phyloP scores from a whole-genome alignment of 2,888 invertebrate genomes.

The Steinernema hermaphroditum region DNA sequence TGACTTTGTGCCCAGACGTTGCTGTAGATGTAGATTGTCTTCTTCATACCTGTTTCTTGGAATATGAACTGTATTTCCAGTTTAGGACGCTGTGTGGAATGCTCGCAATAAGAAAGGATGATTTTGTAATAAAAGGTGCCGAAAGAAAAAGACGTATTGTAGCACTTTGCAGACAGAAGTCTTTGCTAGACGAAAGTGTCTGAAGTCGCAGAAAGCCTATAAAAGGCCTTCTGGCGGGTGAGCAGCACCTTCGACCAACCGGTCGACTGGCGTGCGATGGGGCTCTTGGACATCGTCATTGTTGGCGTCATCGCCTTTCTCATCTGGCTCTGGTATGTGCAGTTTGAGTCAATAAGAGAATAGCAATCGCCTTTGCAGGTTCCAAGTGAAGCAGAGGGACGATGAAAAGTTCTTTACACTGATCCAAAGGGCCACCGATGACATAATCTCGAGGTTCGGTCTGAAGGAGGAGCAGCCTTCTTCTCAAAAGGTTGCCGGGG shows the following conservation, averaged over 20 bases:
- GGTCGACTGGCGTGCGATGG: conserved; percentile 1
- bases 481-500: too few relatives aligned
- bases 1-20: background rate
- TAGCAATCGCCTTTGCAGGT: too few relatives aligned
- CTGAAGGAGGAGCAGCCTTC: background rate
- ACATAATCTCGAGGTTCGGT: background rate
- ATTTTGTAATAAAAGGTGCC: conserved; percentile 7
- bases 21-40: conserved; percentile 14
- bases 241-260: too few relatives aligned
- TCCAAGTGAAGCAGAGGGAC: conserved; percentile 13
- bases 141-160: too few relatives aligned
- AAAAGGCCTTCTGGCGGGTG: too few relatives aligned
- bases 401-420: background rate
- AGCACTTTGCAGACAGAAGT: too few relatives aligned
- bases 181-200: too few relatives aligned
- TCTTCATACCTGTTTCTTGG: background rate
- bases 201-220: too few relatives aligned
- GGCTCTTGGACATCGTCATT: background rate
- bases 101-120: conserved; percentile 14
- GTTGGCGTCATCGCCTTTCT: conserved; percentile 10
- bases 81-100: too few relatives aligned
- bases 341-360: too few relatives aligned
- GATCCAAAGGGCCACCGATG: background rate
- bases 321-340: conserved; percentile 1
- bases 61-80: background rate